Base-by-base conservation (phyloP, 2,797 vertebrate species). In the Telmatherina bonti region DNA sequence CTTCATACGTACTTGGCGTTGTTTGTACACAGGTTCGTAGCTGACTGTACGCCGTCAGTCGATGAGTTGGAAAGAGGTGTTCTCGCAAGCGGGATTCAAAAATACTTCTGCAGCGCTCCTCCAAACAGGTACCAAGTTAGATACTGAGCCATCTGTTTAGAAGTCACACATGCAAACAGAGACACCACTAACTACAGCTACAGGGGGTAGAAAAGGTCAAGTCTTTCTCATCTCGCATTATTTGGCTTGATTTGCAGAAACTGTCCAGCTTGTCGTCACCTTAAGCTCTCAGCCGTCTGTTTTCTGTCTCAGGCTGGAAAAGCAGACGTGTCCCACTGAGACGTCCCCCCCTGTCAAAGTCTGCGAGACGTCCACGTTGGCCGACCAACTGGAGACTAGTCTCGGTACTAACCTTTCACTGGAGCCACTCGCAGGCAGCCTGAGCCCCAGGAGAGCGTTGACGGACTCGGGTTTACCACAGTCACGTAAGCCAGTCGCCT, bases 361-460 rank as follows among this genome's bases (percentile, higher is more conserved):
- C 0, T 76, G 92, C 15, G 70, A 63, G 24, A 57, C 38, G 1
- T 16, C 62, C 22, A 5, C 16, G 15, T 80, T 93, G 68, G 33
- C 49, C 51, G 27, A 61, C 43, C 71, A 38, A 10, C 77, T 53
- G 10, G 75, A 70, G 6, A 0, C 53, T 69, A 33, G 49, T 5
- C 26, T 65, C 1, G 1, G 15, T 27, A 33, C 35, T 47, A 16
- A 62, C 29, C 71, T 52, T 36, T 75, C 81, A 52, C 53, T 94
- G 82, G 94, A 95, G 78, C 87, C 93, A 64, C 89, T 92, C 18
- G 89, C 92, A 91, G 94, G 93, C 87, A 93, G 94, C 66, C 76
- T 95, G 78, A 96, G 91, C 70, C 95, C 95, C 51, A 88, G 93
- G 63, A 91, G 82, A 70, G 84, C 83, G 4, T 89, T 90, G 69